These are phyloP conservation scores for Lepidochitona cinerea DNA, from an alignment of 2,888 invertebrate genomes.

Conservation along the genomic window DNA sequence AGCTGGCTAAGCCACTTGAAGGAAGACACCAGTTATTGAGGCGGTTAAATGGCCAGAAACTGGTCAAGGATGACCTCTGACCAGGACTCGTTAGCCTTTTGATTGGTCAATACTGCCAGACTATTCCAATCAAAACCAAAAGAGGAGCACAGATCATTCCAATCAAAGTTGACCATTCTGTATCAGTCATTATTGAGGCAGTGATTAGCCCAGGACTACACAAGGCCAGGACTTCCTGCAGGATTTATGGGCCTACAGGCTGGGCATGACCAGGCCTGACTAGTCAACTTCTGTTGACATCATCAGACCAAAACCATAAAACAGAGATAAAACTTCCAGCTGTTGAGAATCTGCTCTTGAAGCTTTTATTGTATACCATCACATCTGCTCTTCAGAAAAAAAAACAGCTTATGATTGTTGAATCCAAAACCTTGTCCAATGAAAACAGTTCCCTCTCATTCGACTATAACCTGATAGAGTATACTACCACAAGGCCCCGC, in stretches of 20 bases:
- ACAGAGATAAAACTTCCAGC: constrained; percentile 1
- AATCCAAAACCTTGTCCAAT: no score
- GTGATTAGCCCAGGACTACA: background rate
- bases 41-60: background rate
- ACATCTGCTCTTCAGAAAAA: background rate
- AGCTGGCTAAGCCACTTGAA: background rate
- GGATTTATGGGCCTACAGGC: constrained; percentile 1
- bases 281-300: background rate
- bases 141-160: background rate
- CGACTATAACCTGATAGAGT: no score
- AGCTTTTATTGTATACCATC: background rate
- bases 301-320: background rate
- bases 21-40: background rate
- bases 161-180: background rate
- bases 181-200: background rate
- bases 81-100: background rate
- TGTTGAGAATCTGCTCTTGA: background rate
- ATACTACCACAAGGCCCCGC: no score
- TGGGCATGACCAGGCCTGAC: background rate
- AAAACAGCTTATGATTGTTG: no score
- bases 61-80: background rate
- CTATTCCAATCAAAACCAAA: no score
- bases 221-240: background rate
- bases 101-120: no score
- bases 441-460: no score